Percentiles rank a stretch among this genome's conserved stretches.
phyloP scores from a whole-genome alignment of 2,113 vertebrate species.

The Eudorcas thomsonii region DNA sequence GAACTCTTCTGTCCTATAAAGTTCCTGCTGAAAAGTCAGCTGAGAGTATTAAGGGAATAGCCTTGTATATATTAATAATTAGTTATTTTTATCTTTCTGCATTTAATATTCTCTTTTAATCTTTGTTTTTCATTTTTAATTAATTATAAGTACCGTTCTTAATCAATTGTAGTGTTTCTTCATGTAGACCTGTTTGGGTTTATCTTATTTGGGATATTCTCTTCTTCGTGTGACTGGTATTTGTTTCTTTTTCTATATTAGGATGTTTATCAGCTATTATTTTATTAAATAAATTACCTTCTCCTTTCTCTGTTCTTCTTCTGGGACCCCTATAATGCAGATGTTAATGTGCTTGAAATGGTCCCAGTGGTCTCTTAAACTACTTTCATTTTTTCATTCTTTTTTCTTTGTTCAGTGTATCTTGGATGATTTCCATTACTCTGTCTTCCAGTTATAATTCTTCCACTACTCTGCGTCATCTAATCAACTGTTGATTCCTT shows the following conservation, averaged over 20 bases:
- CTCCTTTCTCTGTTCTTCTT: neutral
- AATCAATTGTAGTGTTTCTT: neutral
- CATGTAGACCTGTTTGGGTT: neutral
- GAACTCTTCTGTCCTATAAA: neutral
- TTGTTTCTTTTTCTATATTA: neutral
- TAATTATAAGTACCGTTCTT: neutral
- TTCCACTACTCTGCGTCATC: neutral
- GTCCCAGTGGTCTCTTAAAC: neutral
- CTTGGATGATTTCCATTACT: neutral
- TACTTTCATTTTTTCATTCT: neutral
- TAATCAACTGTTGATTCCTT: neutral
- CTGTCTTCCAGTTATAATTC: neutral
- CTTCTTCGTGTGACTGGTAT: neutral
- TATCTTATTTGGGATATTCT: neutral
- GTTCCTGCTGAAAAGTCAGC: neutral
- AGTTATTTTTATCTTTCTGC: neutral
- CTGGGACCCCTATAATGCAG: neutral
- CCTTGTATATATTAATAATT: neutral
- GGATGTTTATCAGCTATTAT: neutral
- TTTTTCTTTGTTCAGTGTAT: neutral
- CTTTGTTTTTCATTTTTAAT: neutral
- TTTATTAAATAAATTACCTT: neutral
- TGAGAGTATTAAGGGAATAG: neutral
- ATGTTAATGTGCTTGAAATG: neutral
- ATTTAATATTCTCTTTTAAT: neutral